phyloP scores from a whole-genome alignment of 2,888 invertebrate species.

The Ditula angustiorana region DNA sequence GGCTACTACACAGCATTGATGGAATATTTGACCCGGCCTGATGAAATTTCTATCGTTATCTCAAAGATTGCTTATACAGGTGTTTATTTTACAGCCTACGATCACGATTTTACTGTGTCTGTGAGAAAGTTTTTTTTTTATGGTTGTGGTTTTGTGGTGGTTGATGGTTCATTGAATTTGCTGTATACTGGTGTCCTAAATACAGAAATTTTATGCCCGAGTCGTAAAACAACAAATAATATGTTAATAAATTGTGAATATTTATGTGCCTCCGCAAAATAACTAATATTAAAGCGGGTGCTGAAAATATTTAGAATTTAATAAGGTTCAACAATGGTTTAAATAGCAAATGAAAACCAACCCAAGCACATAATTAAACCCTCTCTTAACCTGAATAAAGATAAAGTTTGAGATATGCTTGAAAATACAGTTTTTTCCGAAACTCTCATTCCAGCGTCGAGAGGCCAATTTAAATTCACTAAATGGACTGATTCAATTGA shows the following conservation, averaged over 20 bases:
- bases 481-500: constrained; percentile 9
- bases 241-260: too few species aligned
- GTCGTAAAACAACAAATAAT: too few species aligned
- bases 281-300: too few species aligned
- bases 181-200: not conserved
- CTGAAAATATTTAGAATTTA: too few species aligned
- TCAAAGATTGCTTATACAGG: constrained; percentile 3
- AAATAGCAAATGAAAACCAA: not conserved
- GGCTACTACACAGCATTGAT: constrained; percentile 18
- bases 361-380: not conserved
- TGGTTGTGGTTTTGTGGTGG: too few species aligned
- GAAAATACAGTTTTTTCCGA: not conserved
- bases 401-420: not conserved
- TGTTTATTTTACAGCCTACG: not conserved
- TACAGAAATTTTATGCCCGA: too few species aligned
- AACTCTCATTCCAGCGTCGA: not conserved
- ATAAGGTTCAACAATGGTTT: too few species aligned
- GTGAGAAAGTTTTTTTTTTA: not conserved
- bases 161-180: too few species aligned
- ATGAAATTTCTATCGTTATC: constrained; percentile 2
- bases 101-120: not conserved
- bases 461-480: not conserved
- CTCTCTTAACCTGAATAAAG: not conserved
- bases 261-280: too few species aligned
- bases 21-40: constrained; percentile 18